A percentile compares a stretch with the other conserved stretches of the same genome.
phyloP scores from a whole-genome alignment of 2,797 vertebrate genomes.

The Australoheros facetus region DNA sequence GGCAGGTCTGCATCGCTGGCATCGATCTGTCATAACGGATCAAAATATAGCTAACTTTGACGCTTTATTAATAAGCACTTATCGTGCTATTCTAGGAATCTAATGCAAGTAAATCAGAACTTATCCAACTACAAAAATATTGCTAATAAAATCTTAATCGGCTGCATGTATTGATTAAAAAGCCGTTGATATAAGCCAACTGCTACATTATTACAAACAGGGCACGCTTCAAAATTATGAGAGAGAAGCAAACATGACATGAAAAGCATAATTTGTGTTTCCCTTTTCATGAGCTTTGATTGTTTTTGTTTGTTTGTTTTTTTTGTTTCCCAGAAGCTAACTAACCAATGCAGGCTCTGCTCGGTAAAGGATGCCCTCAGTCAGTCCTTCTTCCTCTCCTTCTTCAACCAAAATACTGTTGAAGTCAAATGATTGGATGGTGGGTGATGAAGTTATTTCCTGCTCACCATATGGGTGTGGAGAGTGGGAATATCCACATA shows the following conservation, averaged over 20 bases:
- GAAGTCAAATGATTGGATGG: constrained; percentile 88
- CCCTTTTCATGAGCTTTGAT: constrained; percentile 17
- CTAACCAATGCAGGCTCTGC: constrained; percentile 94
- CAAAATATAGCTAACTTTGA: constrained; percentile 36
- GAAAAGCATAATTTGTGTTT: neutral
- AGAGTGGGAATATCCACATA: constrained; percentile 82
- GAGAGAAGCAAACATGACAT: constrained; percentile 19
- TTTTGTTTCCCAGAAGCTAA: constrained; percentile 58
- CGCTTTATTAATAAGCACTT: neutral
- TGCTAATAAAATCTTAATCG: neutral
- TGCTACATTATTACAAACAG: constrained; percentile 11
- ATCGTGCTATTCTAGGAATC: neutral
- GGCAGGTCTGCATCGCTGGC: constrained; percentile 83
- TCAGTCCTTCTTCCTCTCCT: constrained; percentile 85
- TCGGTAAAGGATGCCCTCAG: constrained; percentile 88
- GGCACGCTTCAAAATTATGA: neutral
- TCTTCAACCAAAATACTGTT: constrained; percentile 84
- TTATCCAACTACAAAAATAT: neutral
- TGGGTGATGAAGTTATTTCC: constrained; percentile 88
- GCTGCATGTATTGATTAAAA: neutral
- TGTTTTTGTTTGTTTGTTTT: neutral
- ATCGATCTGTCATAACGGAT: constrained; percentile 86
- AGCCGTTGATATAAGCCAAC: neutral
- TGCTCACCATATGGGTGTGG: constrained; percentile 92
- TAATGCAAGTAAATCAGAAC: neutral